Percentiles rank a stretch among this genome's conserved stretches.
phyloP scores from a whole-genome alignment of 2,888 invertebrate genomes.

The Synanthedon vespiformis region DNA sequence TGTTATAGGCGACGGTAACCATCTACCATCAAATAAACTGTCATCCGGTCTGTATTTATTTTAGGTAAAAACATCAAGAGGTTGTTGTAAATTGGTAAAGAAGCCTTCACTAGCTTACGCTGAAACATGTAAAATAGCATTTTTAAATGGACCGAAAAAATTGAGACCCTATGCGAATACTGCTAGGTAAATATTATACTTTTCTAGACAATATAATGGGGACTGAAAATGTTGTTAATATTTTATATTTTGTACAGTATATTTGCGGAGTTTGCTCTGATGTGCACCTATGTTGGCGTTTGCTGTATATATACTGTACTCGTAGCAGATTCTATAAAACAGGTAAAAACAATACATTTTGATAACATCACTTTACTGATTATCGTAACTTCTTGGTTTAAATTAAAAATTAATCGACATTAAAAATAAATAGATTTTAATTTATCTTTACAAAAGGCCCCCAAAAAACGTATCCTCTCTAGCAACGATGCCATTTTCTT shows the following conservation, averaged over 20 bases:
- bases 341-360: slow-evolving; percentile 46
- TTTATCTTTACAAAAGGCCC: too few species aligned
- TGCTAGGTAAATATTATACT: slow-evolving; percentile 50
- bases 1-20: too few species aligned
- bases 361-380: too few species aligned
- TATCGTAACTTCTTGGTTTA: too few species aligned
- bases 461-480: too few species aligned
- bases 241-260: slow-evolving; percentile 33
- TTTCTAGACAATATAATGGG: neutral
- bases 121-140: slow-evolving; percentile 72
- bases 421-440: too few species aligned
- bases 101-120: slow-evolving; percentile 71
- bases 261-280: slow-evolving; percentile 73
- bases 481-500: too few species aligned
- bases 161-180: slow-evolving; percentile 52
- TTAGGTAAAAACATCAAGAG: slow-evolving; percentile 56
- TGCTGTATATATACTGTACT: slow-evolving; percentile 83
- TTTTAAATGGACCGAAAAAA: slow-evolving; percentile 68
- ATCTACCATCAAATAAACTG: too few species aligned
- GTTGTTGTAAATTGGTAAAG: slow-evolving; percentile 55
- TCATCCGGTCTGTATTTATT: neutral
- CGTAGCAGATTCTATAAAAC: slow-evolving; percentile 75
- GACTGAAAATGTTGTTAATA: neutral
- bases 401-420: too few species aligned
- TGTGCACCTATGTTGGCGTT: slow-evolving; percentile 77